Base-by-base conservation (phyloP, 2,113 vertebrate species). In the Heptranchias perlo region DNA sequence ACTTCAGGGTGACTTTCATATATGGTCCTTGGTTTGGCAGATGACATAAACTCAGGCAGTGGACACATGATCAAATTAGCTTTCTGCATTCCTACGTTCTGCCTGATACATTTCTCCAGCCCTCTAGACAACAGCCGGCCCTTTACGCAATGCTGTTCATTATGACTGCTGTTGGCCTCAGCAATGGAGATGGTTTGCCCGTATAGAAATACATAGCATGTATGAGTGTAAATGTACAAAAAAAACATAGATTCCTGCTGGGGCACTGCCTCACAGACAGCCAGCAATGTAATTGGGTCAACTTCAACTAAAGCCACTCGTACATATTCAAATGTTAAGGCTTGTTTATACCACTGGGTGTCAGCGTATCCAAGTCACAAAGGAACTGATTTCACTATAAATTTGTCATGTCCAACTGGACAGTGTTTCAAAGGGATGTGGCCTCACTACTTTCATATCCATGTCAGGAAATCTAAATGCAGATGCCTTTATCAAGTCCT, bases 281-380 rank as follows among this genome's bases (percentile, higher is more conserved):
- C 58, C 35, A 93, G 89, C 58, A 93, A 62, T 64, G 23, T 23
- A 93, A 62, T 39, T 92, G 52, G n/a, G 31, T 92, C 35, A 62
- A 39, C n/a, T 16, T 58, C 8, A 58, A 28, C 58, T 61, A 4
- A 92, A n/a, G 5, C 18, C 14, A 39, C 86, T 39, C 64, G 89
- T 18, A 62, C 54, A 93, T 35, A 39, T 61, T 93, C 5, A 23
- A 93, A 47, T 62, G 89, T 93, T 93, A 93, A n/a, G 35, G 35
- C 58, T 18, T n/a, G 5, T 16, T 64, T 62, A 61, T 18, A 8
- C 89, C 89, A 93, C 89, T 93, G 58, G 89, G 89, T 93, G 89
- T 93, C 89, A 93, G 87, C 54, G 35, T n/a, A 35, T 61, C 54
- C 87, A 92, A 92, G 52, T 61, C 14, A 92, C 28, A 92, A 92